Percentiles rank a stretch among this genome's conserved stretches.
These are phyloP conservation scores for Orussus abietinus DNA, from an alignment of 1,140 invertebrate species.

Conservation along the genomic window DNA sequence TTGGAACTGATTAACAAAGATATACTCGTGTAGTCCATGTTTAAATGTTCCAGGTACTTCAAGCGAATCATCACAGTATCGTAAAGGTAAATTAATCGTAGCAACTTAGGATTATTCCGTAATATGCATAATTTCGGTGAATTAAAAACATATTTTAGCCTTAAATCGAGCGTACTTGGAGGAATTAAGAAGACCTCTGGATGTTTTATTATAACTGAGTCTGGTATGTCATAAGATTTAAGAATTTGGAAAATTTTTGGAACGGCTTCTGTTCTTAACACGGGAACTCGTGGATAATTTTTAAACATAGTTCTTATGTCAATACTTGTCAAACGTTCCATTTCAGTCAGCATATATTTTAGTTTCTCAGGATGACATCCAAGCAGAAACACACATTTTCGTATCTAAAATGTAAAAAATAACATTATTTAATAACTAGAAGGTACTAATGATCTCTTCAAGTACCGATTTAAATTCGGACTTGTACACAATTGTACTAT, in stretches of 20 bases:
- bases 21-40: no score
- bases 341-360: constrained; percentile 45
- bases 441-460: constrained; percentile 4
- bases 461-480: constrained; percentile 24
- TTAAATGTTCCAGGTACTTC: constrained; percentile 40
- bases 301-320: constrained; percentile 49
- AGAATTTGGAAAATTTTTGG: constrained; percentile 49
- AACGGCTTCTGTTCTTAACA: constrained; percentile 40
- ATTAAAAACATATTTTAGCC: constrained; percentile 47
- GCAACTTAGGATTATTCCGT: constrained; percentile 51
- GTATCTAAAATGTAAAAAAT: constrained; percentile 38
- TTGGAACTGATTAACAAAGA: no score
- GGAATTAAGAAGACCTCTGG: constrained; percentile 49
- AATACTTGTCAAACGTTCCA: constrained; percentile 34
- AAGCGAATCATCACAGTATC: constrained; percentile 48
- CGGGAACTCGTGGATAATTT: constrained; percentile 50
- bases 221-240: constrained; percentile 46
- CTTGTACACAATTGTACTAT: constrained; percentile 54
- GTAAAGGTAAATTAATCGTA: constrained; percentile 52
- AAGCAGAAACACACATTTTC: constrained; percentile 51
- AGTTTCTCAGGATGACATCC: constrained; percentile 50
- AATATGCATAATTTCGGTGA: constrained; percentile 53
- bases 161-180: constrained; percentile 43
- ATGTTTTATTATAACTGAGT: constrained; percentile 42
- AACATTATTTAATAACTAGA: constrained; percentile 19